Evolutionary conservation across 2,888 invertebrate species (phyloP), one percentile per base, ranked within the genome.

Genomic region (Aphidoletes aphidimyza): DNA sequence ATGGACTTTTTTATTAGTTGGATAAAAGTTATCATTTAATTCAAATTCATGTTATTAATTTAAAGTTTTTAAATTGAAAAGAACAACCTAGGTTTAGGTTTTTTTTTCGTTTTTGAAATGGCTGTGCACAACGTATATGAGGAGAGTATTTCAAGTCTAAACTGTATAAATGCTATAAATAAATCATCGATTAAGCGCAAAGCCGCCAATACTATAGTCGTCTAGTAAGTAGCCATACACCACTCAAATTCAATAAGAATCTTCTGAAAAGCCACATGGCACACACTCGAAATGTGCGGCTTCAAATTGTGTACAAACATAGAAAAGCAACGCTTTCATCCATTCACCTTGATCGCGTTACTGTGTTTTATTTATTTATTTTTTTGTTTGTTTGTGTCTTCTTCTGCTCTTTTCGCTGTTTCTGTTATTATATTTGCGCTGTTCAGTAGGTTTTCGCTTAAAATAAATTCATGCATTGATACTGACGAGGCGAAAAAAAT

Each of bases 151-250:
- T n/a, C n/a, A 6, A 42, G 6, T 42, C 42, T 42, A 14, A 42
- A 42, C 42, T 14, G 42, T n/a, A n/a, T n/a, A n/a, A n/a, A n/a
- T n/a, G 69, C 69, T 69, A 69, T 30, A 69, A 69, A 69, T 69
- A 69, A 69, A 69, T 69, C 26, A 30, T 2, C 69, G 69, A 69
- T 69, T 69, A 17, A 19, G 22, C 2, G 6, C 26, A 30, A 69
- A 11, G 30, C 34, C 8, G 30, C 5, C 34, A n/a, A 30, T 14
- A 2, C 11, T 26, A 34, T 54, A 54, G n/a, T n/a, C n/a, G n/a
- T n/a, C n/a, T n/a, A n/a, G 69, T 69, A 69, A 54, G 69, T 69
- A 69, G 69, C 11, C 30, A 69, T 54, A 69, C 69, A 54, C 5
- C 69, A 30, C 14, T 6, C 34, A 22, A 54, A 26, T 17, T 6